Base-by-base conservation (phyloP, 2,113 vertebrate species). In the Myrmecophaga tridactyla region DNA sequence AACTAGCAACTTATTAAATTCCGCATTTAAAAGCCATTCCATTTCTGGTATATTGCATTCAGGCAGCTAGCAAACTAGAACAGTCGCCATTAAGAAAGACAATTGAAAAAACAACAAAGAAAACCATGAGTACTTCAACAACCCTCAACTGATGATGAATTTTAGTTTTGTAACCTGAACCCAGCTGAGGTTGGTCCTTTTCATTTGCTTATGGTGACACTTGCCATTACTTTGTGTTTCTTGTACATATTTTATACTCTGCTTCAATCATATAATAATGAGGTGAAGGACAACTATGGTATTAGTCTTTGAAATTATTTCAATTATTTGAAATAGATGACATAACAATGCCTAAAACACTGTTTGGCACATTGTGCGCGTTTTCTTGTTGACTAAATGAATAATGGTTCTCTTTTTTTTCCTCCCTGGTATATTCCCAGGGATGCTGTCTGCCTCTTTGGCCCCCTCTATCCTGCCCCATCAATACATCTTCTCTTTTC, bases 261-360 rank as follows among this genome's bases (percentile, higher is more conserved):
- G 21, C 58, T 82, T 92, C 39, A 92, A 34, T 75, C 31, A 75
- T 75, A 39, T 11, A 29, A n/a, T 65, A 77, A 62, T 96, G 92
- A 87, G 58, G 17, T 31, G 17, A 84, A 86, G 34, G 34, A 51
- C n/a, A 41, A 9, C 11, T 39, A 43, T 36, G 9, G 14, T 78
- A 23, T 69, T 17, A 65, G 29, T 88, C 78, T 91, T 81, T 91
- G 31, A 90, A 95, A 11, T 13, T 81, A 78, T 76, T 87, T 88
- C 39, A 88, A 7, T 67, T 69, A 84, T 63, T 94, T 96, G 60
- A 60, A 92, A 85, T 31, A 6, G 15, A 48, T 43, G 4, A 46
- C n/a, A 76, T 65, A 83, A 48, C 67, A 63, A 70, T 62, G 36
- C 9, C 36, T 39, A 13, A 5, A 81, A 51, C 39, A 9, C n/a